Percentiles rank a stretch among this genome's conserved stretches.
phyloP scores from a whole-genome alignment of 2,113 vertebrate species.

The Fregetta grallaria region DNA sequence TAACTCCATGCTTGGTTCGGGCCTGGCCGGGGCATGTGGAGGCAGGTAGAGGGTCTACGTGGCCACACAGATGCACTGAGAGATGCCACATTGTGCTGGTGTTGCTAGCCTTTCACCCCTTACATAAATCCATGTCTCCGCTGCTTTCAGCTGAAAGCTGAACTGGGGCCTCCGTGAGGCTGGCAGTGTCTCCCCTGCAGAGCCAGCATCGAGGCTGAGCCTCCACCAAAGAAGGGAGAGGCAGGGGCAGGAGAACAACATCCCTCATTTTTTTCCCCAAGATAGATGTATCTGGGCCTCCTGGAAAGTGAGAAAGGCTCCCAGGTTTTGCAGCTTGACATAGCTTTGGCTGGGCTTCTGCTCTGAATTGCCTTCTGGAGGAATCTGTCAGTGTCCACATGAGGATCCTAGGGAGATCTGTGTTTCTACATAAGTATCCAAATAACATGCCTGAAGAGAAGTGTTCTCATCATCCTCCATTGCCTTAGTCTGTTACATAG shows the following conservation, averaged over 20 bases:
- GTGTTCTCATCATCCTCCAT: not conserved
- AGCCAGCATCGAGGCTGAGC: not conserved
- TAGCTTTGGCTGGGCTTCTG: not conserved
- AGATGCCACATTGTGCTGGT: not conserved
- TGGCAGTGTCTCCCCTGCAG: not conserved
- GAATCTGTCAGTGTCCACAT: not conserved
- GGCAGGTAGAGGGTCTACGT: fast-evolving
- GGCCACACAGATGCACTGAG: fast-evolving
- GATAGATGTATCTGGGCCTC: not conserved
- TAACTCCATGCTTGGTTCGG: not conserved
- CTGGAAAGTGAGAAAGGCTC: not conserved
- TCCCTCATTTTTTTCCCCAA: not conserved
- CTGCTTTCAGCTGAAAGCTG: not conserved
- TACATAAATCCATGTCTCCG: not conserved
- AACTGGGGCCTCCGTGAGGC: fast-evolving
- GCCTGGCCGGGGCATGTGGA: not conserved
- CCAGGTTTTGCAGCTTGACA: not conserved
- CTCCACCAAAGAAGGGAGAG: not conserved
- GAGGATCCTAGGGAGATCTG: not conserved
- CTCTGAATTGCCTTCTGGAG: not conserved
- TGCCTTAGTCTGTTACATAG: not conserved
- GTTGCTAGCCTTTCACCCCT: not conserved
- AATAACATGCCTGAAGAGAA: not conserved
- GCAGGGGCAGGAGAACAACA: not conserved
- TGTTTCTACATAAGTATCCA: not conserved